Evolutionary conservation across 2,113 vertebrate genomes (phyloP), one percentile per base, ranked within the genome.

Genomic region (Salminus brasiliensis): DNA sequence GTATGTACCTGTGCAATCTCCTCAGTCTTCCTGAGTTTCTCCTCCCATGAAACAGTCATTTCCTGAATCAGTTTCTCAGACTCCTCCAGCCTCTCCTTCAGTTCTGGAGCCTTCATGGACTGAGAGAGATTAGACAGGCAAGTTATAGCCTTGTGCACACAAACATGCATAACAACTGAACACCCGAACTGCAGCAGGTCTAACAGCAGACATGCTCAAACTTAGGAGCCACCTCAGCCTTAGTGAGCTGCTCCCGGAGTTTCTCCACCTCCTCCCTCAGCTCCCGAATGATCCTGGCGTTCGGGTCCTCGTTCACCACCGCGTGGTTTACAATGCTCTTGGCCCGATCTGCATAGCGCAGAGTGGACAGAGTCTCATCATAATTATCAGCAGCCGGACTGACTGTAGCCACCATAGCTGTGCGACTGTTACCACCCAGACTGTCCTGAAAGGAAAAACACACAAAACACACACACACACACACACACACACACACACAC

Each of bases 21-120:
- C 77, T 96, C 95, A 0, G 95, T 96, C 83, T 95, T 96, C 52
- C 95, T 87, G n/a, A 96, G 71, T 70, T 96, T 96, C 87, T 96
- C 93, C 83, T 96, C 95, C 95, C 95, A 96, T 52, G 95, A 95
- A 74, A 96, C 94, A 0, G 95, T 95, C 95, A 96, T 96, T 87
- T 96, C 95, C 87, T 96, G 95, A 81, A 96, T 96, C 81, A 96
- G 88, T 81, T 96, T 96, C 71, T 96, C 95, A 0, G 95, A 96
- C 72, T 96, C 95, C 81, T 96, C 94, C 80, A 96, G 86, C 2
- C 94, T 92, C 39, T 96, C 95, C 74, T 96, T 96, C 57, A 96
- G 86, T 80, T 96, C 95, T 32, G 95, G 95, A 1, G 95, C 95
- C 85, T 96, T 96, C 95, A 96, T 94, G 45, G 95, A 95, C 95